phyloP scores from a whole-genome alignment of 2,113 vertebrate species.

The Pterocles orientalis region DNA sequence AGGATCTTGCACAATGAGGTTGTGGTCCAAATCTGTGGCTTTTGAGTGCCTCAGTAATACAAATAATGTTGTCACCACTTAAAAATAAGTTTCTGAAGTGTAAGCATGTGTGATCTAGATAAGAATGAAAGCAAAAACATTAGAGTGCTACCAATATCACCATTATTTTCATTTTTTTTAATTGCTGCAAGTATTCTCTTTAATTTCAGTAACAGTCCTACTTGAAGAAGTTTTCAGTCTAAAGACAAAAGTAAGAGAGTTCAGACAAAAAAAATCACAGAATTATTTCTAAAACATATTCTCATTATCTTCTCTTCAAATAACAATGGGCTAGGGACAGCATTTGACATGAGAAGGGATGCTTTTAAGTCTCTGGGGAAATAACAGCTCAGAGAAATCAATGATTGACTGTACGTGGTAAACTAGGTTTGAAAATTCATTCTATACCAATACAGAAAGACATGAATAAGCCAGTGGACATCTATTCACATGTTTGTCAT shows the following conservation, averaged over 20 bases:
- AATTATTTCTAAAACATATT: neutral
- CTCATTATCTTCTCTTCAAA: neutral
- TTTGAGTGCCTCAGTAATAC: conserved; percentile 14
- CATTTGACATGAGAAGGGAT: neutral
- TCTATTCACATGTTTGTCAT: neutral
- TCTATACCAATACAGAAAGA: neutral
- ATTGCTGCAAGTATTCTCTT: neutral
- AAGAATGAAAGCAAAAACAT: neutral
- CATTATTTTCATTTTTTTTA: neutral
- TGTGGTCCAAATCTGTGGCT: conserved; percentile 16
- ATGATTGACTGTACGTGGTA: neutral
- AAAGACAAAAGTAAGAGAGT: neutral
- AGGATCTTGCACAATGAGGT: conserved; percentile 44
- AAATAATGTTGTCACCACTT: conserved; percentile 45
- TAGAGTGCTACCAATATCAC: neutral
- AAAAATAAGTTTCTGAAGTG: conserved; percentile 9
- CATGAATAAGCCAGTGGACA: neutral
- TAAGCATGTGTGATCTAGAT: neutral
- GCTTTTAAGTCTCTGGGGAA: neutral
- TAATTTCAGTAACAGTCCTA: neutral
- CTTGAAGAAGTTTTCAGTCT: neutral
- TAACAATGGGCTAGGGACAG: neutral
- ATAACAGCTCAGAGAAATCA: neutral
- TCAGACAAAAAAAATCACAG: neutral
- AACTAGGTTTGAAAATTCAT: neutral